Evolutionary conservation across 2,113 vertebrate species (phyloP).

Genomic region (Brevimyrus niger): DNA sequence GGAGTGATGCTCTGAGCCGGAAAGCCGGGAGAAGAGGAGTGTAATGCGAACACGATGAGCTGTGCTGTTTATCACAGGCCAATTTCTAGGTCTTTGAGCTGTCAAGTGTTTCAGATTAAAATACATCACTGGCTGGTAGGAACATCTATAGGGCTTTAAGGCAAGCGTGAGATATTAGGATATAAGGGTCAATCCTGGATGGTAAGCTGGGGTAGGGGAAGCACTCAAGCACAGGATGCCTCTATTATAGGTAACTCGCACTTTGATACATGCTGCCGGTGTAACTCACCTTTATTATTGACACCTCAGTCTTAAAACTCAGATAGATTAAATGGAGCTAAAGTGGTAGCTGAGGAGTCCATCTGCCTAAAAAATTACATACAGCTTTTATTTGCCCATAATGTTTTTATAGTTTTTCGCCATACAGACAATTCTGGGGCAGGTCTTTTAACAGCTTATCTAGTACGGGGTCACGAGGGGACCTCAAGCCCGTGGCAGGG

Average conservation of each 20-base stretch:
- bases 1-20: not conserved
- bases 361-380: not conserved
- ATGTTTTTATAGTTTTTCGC: not conserved
- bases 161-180: not conserved
- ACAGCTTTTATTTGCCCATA: not conserved
- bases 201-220: not conserved
- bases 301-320: not conserved
- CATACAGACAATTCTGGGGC: not conserved
- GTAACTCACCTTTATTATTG: not conserved
- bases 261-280: not conserved
- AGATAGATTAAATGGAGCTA: not conserved
- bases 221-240: not conserved
- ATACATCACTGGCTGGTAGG: not conserved
- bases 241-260: not conserved
- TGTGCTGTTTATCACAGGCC: not conserved
- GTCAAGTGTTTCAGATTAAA: not conserved
- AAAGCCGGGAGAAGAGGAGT: not conserved
- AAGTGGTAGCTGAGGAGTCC: not conserved
- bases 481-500: not conserved
- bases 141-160: not conserved
- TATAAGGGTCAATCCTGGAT: not conserved
- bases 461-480: not conserved
- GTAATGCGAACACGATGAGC: not conserved
- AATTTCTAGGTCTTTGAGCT: not conserved
- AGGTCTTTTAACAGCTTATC: not conserved